Conservation (phyloP, 2,113 vertebrate genomes). For the Notothenia coriiceps region DNA sequence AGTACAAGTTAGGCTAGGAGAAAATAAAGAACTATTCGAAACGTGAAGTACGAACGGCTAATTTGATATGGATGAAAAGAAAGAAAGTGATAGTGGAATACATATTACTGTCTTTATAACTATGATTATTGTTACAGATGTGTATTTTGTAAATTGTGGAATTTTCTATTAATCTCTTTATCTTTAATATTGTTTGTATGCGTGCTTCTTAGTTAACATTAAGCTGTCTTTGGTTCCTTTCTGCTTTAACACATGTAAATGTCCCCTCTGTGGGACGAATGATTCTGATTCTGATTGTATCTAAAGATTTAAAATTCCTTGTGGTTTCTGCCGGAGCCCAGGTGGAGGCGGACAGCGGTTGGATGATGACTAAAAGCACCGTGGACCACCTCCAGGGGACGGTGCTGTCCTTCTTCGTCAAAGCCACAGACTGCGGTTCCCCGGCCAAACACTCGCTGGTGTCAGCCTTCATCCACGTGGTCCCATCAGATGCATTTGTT, state of each 20-base stretch:
- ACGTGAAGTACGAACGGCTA: neutral
- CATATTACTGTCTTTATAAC: neutral
- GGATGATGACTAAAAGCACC: slow-evolving; percentile 97
- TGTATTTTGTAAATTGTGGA: no score
- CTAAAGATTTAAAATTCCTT: neutral
- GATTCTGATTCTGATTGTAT: neutral
- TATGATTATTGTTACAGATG: no score
- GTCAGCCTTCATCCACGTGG: slow-evolving; percentile 95
- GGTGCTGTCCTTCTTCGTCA: slow-evolving; percentile 96
- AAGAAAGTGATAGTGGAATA: neutral
- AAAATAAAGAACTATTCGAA: neutral
- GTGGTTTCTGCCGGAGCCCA: slow-evolving; percentile 23
- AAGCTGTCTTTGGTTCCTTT: no score
- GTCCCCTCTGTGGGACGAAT: no score
- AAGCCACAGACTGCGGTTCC: slow-evolving; percentile 92
- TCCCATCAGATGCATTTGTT: slow-evolving; percentile 89
- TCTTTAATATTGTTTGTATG: no score
- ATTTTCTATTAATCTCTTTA: no score
- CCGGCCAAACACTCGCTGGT: slow-evolving; percentile 93
- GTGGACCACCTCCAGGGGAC: slow-evolving; percentile 92
- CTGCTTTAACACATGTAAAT: no score
- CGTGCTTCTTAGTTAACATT: no score
- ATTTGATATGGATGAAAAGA: neutral
- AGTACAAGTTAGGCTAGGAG: neutral
- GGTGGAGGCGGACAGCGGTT: slow-evolving; percentile 94